phyloP scores from a whole-genome alignment of 2,113 vertebrate species.

The Bambusicola thoracicus region DNA sequence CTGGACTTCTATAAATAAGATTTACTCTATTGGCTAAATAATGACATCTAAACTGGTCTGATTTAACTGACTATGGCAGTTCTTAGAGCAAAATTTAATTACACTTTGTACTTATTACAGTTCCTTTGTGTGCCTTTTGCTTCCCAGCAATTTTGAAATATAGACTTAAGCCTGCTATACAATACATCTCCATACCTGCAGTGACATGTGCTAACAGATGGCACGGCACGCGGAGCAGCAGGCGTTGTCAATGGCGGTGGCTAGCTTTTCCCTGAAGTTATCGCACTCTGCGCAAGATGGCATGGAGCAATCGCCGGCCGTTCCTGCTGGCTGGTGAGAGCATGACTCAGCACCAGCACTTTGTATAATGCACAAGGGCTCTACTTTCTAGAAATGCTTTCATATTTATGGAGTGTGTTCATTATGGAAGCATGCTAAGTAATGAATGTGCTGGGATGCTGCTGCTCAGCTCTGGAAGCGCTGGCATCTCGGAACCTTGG shows the following conservation, averaged over 20 bases:
- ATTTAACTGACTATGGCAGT: constrained; percentile 76
- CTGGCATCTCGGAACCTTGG: background rate
- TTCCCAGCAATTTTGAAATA: constrained; percentile 71
- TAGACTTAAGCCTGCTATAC: constrained; percentile 53
- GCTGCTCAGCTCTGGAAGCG: background rate
- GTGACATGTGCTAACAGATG: constrained; percentile 72
- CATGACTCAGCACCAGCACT: constrained; percentile 1
- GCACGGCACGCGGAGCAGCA: constrained; percentile 11
- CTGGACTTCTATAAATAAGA: constrained; percentile 72
- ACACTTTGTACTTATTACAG: constrained; percentile 70
- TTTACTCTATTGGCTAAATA: constrained; percentile 74
- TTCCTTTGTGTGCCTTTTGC: constrained; percentile 67
- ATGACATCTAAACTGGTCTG: constrained; percentile 72
- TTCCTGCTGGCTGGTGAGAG: background rate
- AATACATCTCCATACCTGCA: constrained; percentile 62
- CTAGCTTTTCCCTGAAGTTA: constrained; percentile 48
- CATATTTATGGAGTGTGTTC: constrained; percentile 11
- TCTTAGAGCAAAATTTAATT: constrained; percentile 73
- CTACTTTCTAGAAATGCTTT: constrained; percentile 52
- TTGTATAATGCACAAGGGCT: constrained; percentile 39
- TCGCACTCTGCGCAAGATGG: constrained; percentile 8
- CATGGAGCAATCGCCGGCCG: constrained; percentile 22
- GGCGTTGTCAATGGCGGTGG: constrained; percentile 59
- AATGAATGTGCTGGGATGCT: background rate
- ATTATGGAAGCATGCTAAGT: constrained; percentile 33